These are phyloP conservation scores for Myotis pilosus DNA, from an alignment of 2,797 vertebrate genomes.

Conservation along the genomic window DNA sequence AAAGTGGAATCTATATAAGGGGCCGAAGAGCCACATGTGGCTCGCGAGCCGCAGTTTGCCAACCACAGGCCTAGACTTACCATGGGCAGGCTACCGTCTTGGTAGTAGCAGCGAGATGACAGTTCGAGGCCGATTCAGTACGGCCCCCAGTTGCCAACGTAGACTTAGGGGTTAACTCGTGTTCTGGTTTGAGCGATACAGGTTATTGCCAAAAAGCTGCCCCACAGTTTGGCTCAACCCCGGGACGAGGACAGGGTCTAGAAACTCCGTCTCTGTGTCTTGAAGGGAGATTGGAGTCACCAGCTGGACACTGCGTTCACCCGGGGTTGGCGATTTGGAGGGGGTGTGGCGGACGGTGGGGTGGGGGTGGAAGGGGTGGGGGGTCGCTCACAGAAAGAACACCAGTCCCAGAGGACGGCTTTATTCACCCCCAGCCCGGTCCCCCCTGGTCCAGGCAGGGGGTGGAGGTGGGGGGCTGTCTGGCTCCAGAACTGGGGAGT, in stretches of 20 bases:
- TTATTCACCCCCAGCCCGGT: conserved; percentile 23
- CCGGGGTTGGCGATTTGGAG: not conserved
- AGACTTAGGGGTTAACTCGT: not conserved
- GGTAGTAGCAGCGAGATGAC: not conserved
- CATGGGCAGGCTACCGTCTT: not conserved
- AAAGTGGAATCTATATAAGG: too few species aligned
- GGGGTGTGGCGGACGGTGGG: not conserved
- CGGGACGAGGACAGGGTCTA: not conserved
- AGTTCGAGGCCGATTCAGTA: not conserved
- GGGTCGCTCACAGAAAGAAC: not conserved
- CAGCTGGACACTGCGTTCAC: not conserved
- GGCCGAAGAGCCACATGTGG: too few species aligned
- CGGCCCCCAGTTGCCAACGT: not conserved
- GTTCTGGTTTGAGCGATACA: not conserved
- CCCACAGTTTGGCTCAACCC: not conserved
- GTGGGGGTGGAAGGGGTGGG: not conserved
- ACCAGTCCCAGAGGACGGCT: not conserved
- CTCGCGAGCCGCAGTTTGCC: too few species aligned
- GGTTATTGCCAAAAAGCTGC: not conserved
- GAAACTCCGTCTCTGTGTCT: not conserved
- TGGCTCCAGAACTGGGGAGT: not conserved
- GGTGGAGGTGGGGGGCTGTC: not conserved
- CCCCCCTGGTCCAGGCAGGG: too few species aligned
- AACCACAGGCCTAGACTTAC: too few species aligned
- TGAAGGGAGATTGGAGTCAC: not conserved